A percentile compares a stretch with the other conserved stretches of the same genome.
phyloP scores from a whole-genome alignment of 2,113 vertebrate genomes.

The Monopterus albus region DNA sequence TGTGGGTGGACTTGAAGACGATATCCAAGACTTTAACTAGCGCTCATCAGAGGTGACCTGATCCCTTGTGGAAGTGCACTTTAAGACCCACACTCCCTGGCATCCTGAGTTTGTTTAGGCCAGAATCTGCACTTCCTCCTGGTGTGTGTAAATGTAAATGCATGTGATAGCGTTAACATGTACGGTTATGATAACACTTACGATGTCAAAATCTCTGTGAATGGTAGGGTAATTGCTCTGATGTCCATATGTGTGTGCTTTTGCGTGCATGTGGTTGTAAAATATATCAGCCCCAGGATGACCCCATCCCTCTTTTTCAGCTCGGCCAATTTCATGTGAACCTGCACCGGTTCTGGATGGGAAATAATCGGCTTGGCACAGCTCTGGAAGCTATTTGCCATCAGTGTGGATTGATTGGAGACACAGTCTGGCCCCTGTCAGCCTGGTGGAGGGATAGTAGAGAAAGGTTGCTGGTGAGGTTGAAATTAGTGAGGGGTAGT shows the following conservation, averaged over 20 bases:
- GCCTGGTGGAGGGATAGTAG: slow-evolving; percentile 42
- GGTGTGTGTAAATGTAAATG: slow-evolving; percentile 24
- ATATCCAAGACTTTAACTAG: slow-evolving; percentile 62
- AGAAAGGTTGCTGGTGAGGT: slow-evolving; percentile 53
- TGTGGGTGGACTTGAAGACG: slow-evolving; percentile 55
- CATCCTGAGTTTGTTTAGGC: slow-evolving; percentile 76
- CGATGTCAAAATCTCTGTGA: slow-evolving; percentile 46
- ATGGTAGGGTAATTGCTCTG: slow-evolving; percentile 32
- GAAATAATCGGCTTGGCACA: slow-evolving; percentile 68
- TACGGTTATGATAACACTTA: slow-evolving; percentile 41
- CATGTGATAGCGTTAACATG: slow-evolving; percentile 42
- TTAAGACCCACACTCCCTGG: slow-evolving; percentile 59
- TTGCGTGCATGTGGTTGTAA: slow-evolving; percentile 13
- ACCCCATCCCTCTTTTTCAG: slow-evolving; percentile 43
- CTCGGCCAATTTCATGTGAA: slow-evolving; percentile 75
- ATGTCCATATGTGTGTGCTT: slow-evolving; percentile 7
- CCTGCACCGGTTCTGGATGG: slow-evolving; percentile 69
- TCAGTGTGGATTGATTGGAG: slow-evolving; percentile 78
- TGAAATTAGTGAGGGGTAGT: slow-evolving; percentile 69
- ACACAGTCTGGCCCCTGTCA: slow-evolving; percentile 73
- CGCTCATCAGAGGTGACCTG: slow-evolving; percentile 54
- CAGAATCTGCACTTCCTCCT: slow-evolving; percentile 57
- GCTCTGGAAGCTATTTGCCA: slow-evolving; percentile 86
- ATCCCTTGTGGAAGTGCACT: slow-evolving; percentile 60
- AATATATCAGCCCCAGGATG: slow-evolving; percentile 49